These are phyloP conservation scores for Scomber scombrus DNA, from an alignment of 2,113 vertebrate genomes.

Conservation along the genomic window DNA sequence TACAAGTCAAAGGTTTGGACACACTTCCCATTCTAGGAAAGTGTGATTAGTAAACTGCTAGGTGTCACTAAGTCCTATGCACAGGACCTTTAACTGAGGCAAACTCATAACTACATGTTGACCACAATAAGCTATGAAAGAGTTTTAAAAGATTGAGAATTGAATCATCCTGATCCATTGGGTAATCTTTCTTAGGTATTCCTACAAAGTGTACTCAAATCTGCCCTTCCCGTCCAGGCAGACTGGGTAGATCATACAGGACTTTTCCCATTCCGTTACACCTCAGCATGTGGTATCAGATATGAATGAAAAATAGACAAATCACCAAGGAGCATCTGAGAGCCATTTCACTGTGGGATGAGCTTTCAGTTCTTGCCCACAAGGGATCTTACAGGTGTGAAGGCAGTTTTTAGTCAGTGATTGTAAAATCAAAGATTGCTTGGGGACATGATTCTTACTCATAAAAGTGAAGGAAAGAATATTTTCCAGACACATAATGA, in stretches of 20 bases:
- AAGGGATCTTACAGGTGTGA: conserved; percentile 27
- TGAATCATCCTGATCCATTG: background rate
- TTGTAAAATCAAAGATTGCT: conserved; percentile 36
- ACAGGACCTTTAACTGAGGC: too few relatives aligned
- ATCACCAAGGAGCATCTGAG: conserved; percentile 38
- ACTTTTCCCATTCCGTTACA: conserved; percentile 21
- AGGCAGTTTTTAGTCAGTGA: conserved; percentile 6
- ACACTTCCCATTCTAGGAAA: too few relatives aligned
- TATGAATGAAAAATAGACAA: conserved; percentile 50
- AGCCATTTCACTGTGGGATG: conserved; percentile 34
- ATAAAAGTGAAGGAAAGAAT: conserved; percentile 11
- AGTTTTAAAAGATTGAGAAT: background rate
- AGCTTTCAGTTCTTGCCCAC: conserved; percentile 37
- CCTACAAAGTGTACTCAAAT: background rate
- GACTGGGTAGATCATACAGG: background rate
- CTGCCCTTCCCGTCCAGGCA: background rate
- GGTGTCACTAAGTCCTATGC: too few relatives aligned
- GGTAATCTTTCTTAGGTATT: background rate
- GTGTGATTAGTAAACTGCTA: too few relatives aligned
- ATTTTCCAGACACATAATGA: conserved; percentile 13
- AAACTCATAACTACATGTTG: too few relatives aligned
- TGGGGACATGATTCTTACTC: conserved; percentile 10
- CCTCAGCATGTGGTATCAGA: conserved; percentile 23
- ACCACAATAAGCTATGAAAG: background rate
- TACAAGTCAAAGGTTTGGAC: too few relatives aligned